Conservation (phyloP, 1,140 invertebrate species). For the Cherax destructor region DNA sequence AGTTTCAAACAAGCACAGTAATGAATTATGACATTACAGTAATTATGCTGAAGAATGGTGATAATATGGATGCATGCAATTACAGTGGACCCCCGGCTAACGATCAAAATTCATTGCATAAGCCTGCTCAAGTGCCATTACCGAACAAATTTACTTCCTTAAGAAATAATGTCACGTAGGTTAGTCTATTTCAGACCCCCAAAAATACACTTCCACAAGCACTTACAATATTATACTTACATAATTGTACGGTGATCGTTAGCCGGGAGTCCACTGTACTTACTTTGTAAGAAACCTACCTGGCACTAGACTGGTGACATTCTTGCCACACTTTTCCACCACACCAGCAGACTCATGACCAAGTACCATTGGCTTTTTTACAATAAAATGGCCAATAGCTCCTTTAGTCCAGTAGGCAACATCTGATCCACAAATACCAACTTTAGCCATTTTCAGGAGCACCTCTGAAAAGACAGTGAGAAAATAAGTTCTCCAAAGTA, state of each 20-base stretch:
- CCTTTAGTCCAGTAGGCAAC: conserved; percentile 92
- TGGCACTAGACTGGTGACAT: conserved; percentile 84
- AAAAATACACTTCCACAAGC: no score
- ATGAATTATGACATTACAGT: neutral
- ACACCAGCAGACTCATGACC: conserved; percentile 91
- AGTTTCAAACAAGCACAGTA: neutral
- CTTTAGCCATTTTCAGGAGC: conserved; percentile 88
- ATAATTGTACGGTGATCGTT: no score
- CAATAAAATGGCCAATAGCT: conserved; percentile 88
- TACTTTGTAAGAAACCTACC: conserved; percentile 75
- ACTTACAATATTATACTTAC: no score
- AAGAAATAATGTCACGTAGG: no score
- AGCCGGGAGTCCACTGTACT: no score
- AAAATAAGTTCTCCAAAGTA: no score
- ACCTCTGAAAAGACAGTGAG: conserved; percentile 82
- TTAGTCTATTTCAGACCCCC: no score
- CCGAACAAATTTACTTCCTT: no score
- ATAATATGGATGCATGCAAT: neutral
- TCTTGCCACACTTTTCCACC: conserved; percentile 83
- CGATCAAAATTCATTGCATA: no score
- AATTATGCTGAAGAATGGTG: neutral
- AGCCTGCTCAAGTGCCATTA: no score
- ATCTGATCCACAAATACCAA: conserved; percentile 97
- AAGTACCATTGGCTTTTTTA: conserved; percentile 90
- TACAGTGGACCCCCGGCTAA: no score